These are phyloP conservation scores for Siniperca chuatsi DNA, from an alignment of 2,113 vertebrate species.

Conservation along the genomic window DNA sequence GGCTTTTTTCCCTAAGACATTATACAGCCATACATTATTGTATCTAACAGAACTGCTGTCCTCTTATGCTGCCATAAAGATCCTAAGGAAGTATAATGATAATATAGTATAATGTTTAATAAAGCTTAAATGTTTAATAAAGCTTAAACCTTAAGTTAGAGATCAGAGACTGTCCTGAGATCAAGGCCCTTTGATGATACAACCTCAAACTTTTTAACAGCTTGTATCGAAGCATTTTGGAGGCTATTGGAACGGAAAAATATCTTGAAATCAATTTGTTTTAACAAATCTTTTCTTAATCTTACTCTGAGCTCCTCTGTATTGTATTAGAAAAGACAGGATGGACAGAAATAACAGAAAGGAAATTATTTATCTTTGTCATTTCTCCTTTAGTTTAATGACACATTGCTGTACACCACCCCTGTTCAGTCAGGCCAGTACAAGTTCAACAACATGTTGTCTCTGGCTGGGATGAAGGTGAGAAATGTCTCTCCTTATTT, in stretches of 20 bases:
- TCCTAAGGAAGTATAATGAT: neutral
- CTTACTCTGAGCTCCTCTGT: neutral
- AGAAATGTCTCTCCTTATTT: slow-evolving; percentile 32
- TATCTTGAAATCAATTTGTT: neutral
- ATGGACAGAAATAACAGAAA: neutral
- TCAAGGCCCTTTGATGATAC: neutral
- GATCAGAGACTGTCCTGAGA: neutral
- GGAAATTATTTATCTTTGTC: neutral
- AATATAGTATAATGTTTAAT: no score
- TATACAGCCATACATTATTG: neutral
- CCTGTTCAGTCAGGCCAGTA: slow-evolving; percentile 94
- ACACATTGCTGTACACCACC: slow-evolving; percentile 93
- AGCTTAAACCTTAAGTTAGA: neutral
- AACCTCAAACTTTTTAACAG: neutral
- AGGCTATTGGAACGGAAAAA: neutral
- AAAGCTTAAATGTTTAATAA: no score
- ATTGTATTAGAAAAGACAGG: neutral
- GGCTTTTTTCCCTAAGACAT: neutral
- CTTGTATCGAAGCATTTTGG: neutral
- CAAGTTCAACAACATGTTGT: slow-evolving; percentile 96
- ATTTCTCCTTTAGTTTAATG: slow-evolving; percentile 90
- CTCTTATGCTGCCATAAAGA: neutral
- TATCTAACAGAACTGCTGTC: neutral
- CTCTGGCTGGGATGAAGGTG: slow-evolving; percentile 97
- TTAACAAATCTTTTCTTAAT: neutral